These are phyloP conservation scores for Chaetops frenatus DNA, from an alignment of 2,113 vertebrate species.

Conservation along the genomic window DNA sequence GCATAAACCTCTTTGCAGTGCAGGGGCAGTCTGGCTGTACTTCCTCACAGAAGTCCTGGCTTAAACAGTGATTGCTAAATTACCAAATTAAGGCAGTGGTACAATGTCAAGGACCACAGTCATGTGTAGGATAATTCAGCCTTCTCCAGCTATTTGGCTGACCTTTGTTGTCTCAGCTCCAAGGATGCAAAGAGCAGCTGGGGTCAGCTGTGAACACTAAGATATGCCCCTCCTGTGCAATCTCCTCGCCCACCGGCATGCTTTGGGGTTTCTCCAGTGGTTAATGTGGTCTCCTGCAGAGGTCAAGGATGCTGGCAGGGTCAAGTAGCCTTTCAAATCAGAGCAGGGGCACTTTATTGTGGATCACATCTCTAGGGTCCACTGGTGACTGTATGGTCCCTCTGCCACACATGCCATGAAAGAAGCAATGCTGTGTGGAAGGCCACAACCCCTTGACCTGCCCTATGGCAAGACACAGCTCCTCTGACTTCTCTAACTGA, in stretches of 20 bases:
- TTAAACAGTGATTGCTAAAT: not conserved
- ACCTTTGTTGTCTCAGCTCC: not conserved
- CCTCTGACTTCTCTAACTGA: not conserved
- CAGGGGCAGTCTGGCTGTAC: not conserved
- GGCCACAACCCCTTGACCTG: fast-evolving
- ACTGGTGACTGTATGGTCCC: not conserved
- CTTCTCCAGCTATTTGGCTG: not conserved
- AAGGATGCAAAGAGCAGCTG: not conserved
- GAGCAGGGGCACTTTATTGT: not conserved
- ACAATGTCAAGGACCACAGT: not conserved
- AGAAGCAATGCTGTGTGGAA: not conserved
- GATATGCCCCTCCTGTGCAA: not conserved
- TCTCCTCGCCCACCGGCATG: not conserved
- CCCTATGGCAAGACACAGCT: not conserved
- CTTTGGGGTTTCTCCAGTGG: not conserved
- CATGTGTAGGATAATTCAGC: not conserved
- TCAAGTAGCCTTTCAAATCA: not conserved
- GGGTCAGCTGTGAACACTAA: not conserved
- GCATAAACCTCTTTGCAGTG: not conserved
- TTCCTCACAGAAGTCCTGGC: not conserved
- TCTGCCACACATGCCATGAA: not conserved
- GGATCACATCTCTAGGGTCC: not conserved
- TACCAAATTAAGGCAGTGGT: not conserved
- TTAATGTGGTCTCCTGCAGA: not conserved
- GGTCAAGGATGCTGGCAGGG: not conserved